Percentiles rank a stretch among this genome's conserved stretches.
phyloP scores from a whole-genome alignment of 1,140 invertebrate species.

The Capitella teleta region DNA sequence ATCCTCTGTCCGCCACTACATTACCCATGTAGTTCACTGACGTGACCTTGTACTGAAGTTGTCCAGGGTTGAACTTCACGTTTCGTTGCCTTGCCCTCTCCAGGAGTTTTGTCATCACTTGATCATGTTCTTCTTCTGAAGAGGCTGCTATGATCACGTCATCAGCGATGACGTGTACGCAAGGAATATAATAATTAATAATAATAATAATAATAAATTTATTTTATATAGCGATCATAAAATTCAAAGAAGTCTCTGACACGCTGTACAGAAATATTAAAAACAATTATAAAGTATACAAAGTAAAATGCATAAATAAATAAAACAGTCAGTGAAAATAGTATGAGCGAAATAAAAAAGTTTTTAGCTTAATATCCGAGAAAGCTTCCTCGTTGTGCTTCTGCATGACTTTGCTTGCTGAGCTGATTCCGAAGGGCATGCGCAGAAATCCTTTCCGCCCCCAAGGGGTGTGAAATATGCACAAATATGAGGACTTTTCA shows the following conservation, averaged over 20 bases:
- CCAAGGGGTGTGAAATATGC: background rate
- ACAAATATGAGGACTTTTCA: background rate
- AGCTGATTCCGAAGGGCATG: background rate
- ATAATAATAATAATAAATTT: no score
- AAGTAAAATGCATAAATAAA: no score
- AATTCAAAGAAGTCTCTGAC: no score
- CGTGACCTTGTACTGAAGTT: conserved; percentile 4
- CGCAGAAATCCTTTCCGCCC: background rate
- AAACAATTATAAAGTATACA: no score
- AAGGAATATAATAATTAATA: no score
- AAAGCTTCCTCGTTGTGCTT: background rate
- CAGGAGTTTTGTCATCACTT: conserved; percentile 1
- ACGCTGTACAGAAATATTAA: no score
- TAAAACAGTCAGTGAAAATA: no score
- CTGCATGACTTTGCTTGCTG: background rate
- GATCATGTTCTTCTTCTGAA: conserved; percentile 1
- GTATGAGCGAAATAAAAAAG: no score
- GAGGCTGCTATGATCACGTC: background rate
- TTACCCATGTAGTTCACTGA: conserved; percentile 30
- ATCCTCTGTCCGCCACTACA: conserved; percentile 20
- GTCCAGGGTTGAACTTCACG: conserved; percentile 9
- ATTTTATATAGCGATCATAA: no score
- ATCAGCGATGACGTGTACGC: conserved; percentile 3
- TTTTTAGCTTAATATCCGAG: background rate
- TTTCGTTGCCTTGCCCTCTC: conserved; percentile 5